phyloP scores from a whole-genome alignment of 2,888 invertebrate genomes.

The Drosophila flavopinicola region DNA sequence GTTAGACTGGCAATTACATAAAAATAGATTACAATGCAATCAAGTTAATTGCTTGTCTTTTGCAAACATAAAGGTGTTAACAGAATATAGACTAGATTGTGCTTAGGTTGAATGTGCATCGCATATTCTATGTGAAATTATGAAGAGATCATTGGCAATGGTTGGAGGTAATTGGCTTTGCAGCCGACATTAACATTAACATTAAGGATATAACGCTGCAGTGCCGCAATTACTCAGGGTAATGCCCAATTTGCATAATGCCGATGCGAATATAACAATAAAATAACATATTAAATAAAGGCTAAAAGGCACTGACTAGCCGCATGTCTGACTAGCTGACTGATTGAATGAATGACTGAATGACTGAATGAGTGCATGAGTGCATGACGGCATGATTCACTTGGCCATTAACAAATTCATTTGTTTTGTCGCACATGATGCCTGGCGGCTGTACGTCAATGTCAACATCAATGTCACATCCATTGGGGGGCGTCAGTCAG shows the following conservation, averaged over 20 bases:
- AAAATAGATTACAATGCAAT: slow-evolving; percentile 2
- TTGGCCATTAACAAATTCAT: slow-evolving; percentile 78
- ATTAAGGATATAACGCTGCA: no score
- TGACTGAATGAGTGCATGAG: slow-evolving; percentile 7
- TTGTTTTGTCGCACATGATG: slow-evolving; percentile 64
- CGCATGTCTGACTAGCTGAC: slow-evolving; percentile 8
- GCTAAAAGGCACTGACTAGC: slow-evolving; percentile 8
- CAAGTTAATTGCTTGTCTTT: slow-evolving; percentile 11
- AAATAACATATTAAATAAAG: slow-evolving; percentile 77
- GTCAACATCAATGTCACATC: slow-evolving; percentile 72
- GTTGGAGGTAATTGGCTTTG: slow-evolving; percentile 32
- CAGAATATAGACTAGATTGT: background rate
- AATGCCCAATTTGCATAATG: slow-evolving; percentile 73
- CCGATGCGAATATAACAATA: slow-evolving; percentile 66
- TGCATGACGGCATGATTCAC: slow-evolving; percentile 23
- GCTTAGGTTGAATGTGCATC: slow-evolving; percentile 1
- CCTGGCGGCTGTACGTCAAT: slow-evolving; percentile 58
- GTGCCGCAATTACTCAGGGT: slow-evolving; percentile 61
- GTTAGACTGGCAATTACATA: slow-evolving; percentile 20
- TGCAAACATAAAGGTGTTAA: slow-evolving; percentile 8
- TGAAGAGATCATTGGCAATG: slow-evolving; percentile 12
- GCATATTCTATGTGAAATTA: slow-evolving; percentile 10
- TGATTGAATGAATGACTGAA: slow-evolving; percentile 14
- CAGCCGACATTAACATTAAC: slow-evolving; percentile 32
- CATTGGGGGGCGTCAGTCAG: slow-evolving; percentile 31